Percentiles rank a stretch among this genome's conserved stretches.
phyloP scores from a whole-genome alignment of 2,888 invertebrate species.

The Morinoia aosen region DNA sequence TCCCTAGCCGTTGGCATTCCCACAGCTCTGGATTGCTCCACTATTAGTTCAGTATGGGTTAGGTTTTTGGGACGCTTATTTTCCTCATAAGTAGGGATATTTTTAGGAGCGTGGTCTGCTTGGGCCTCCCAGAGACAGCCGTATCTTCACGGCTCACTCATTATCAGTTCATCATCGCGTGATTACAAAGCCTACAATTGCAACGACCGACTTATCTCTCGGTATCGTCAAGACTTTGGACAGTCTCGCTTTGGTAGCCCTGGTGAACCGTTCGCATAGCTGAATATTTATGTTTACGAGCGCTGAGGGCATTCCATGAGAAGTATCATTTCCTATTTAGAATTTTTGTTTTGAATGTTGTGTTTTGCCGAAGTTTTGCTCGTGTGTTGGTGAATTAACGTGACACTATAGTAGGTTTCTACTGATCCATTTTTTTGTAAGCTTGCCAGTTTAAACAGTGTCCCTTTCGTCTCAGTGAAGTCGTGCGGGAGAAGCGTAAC shows the following conservation, averaged over 20 bases:
- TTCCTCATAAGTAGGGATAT: not conserved
- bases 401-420: not conserved
- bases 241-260: not conserved
- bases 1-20: too few relatives aligned
- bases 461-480: too few relatives aligned
- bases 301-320: not conserved
- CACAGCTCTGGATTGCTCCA: not conserved
- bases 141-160: not conserved
- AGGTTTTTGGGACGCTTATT: not conserved
- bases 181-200: not conserved
- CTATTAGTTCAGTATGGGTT: not conserved
- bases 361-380: not conserved
- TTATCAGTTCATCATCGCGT: slow-evolving; percentile 19
- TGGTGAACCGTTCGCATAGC: not conserved
- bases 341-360: not conserved
- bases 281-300: not conserved
- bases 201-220: not conserved
- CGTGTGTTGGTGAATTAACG: not conserved
- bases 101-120: not conserved
- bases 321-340: not conserved
- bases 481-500: too few relatives aligned
- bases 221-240: slow-evolving; percentile 23
- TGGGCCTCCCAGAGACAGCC: not conserved
- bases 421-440: not conserved
- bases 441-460: too few relatives aligned